Conservation (phyloP, 2,888 invertebrate species). For the Sepiola atlantica region DNA sequence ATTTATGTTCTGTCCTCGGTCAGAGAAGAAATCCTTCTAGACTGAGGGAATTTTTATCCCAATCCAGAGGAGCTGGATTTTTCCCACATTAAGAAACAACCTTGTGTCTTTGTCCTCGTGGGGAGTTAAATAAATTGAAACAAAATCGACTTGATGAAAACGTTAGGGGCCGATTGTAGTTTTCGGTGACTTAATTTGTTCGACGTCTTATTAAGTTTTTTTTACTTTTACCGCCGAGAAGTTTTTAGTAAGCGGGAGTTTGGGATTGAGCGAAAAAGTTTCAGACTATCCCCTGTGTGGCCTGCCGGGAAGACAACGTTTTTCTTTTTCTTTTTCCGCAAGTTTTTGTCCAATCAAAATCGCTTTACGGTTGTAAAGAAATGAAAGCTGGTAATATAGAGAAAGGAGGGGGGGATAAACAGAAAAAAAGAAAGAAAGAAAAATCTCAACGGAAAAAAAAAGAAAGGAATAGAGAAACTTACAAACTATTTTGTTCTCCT, state of each 20-base stretch:
- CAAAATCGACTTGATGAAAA: no score
- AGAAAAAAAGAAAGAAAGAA: background rate
- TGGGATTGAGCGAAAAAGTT: background rate
- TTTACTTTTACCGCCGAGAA: background rate
- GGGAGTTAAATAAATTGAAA: no score
- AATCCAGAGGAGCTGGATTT: no score
- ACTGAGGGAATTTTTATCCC: no score
- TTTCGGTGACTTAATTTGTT: background rate
- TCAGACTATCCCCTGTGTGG: background rate
- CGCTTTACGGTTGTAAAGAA: conserved; percentile 32
- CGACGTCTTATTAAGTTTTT: background rate
- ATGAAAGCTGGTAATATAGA: background rate
- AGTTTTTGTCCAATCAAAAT: background rate
- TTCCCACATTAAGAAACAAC: no score
- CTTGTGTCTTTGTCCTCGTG: no score
- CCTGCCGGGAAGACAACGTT: conserved; percentile 32
- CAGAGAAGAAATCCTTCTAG: no score
- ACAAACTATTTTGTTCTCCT: background rate
- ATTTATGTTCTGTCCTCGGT: no score
- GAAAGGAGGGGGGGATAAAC: no score
- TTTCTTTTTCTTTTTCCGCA: background rate
- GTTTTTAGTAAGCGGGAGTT: background rate
- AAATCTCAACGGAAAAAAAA: background rate
- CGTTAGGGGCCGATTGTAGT: no score
- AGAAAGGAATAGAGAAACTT: no score